Base-by-base conservation (phyloP, 2,113 vertebrate species). In the Nannobrachium achirus region DNA sequence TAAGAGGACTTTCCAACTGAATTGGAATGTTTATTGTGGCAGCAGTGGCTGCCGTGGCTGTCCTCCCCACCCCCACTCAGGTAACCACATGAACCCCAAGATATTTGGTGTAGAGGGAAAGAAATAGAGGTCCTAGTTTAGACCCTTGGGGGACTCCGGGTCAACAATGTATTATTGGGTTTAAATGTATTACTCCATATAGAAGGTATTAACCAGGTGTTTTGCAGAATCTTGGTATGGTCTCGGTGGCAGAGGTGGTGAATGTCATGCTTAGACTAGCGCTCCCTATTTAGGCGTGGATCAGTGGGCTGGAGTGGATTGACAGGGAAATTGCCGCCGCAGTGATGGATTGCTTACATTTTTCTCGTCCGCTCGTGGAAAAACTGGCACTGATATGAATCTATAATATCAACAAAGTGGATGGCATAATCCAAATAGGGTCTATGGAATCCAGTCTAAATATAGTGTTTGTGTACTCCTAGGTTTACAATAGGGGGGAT, bases 351-450 rank as follows among this genome's bases (percentile, higher is more conserved):
- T 67, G 56, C 79, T 83, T 81, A 64, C 57, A 70, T 74, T 79
- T 81, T 61, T 71, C 77, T 66, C 48, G 25, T 84, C 55, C 64
- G 20, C 56, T 14, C 0, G 38, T 79, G 63, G 70, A 71, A 84
- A 75, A 67, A 52, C 68, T 66, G 73, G 44, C 7, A 9, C 44
- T 62, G 51, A 70, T 56, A 63, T 51, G 48, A 52, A 56, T 68
- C 53, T 8, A 33, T 62, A 59, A 76, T 52, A 82, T 81, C 60
- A 84, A 73, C 70, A 85, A 51, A 72, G 69, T 33, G 58, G 44
- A 44, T 19, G 60, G 40, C 19, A 64, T 63, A 66, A 64, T 57
- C 79, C 69, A 78, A 78, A 83, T 70, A 76, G 52, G 15, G 50
- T 56, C 63, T 9, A 48, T 66, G 56, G 61, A 67, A 69, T 65